Conservation (phyloP, 2,113 vertebrate species). For the Pterocles burchelli region DNA sequence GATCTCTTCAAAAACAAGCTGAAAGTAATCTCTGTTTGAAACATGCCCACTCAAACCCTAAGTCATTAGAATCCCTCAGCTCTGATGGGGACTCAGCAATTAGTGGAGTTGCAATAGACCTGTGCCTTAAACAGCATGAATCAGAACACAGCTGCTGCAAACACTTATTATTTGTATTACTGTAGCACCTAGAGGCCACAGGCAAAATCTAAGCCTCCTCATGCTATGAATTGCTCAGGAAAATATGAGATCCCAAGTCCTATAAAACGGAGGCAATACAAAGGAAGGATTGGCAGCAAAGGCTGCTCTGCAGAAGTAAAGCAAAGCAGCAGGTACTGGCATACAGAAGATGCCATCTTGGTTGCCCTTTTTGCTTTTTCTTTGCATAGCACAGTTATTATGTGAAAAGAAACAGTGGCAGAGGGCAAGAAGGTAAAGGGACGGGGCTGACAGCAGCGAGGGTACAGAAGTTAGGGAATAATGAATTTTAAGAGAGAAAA, state of each 20-base stretch:
- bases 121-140: not conserved
- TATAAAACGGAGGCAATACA: not conserved
- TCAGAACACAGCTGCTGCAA: not conserved
- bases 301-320: not conserved
- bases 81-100: not conserved
- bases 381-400: not conserved
- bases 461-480: not conserved
- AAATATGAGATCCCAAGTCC: not conserved
- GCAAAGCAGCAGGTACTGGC: not conserved
- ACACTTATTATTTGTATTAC: constrained; percentile 45
- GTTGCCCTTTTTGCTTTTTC: not conserved
- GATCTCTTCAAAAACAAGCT: constrained; percentile 51
- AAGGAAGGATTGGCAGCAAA: not conserved
- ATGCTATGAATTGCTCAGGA: not conserved
- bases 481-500: not conserved
- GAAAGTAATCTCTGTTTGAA: constrained; percentile 40
- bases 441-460: not conserved
- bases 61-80: not conserved
- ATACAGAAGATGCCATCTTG: not conserved
- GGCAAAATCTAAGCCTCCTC: not conserved
- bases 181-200: constrained; percentile 52
- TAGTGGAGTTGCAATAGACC: not conserved
- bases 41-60: not conserved
- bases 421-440: not conserved
- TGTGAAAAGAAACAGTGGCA: not conserved